Conservation (phyloP, 2,888 invertebrate species). For the Agrochola circellaris region DNA sequence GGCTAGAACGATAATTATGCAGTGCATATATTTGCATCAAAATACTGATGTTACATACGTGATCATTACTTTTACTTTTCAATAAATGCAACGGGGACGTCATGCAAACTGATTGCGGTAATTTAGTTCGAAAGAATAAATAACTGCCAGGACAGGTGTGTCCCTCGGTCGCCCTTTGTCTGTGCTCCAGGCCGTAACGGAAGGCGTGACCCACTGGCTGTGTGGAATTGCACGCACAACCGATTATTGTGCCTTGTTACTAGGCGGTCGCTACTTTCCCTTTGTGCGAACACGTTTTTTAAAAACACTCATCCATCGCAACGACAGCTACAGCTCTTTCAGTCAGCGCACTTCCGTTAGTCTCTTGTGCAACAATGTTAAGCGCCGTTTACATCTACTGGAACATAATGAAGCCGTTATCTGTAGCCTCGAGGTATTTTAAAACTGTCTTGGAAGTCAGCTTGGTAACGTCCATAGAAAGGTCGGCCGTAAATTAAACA, state of each 20-base stretch:
- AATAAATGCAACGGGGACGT: constrained; percentile 41
- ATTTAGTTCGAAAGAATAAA: constrained; percentile 54
- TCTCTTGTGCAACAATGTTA: constrained; percentile 58
- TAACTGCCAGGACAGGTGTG: constrained; percentile 73
- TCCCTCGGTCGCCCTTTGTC: constrained; percentile 68
- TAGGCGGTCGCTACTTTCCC: constrained; percentile 65
- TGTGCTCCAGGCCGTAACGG: constrained; percentile 68
- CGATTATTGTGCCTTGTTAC: constrained; percentile 64
- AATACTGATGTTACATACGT: constrained; percentile 37
- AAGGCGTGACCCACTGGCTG: constrained; percentile 69
- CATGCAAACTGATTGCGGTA: constrained; percentile 39
- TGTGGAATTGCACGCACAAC: constrained; percentile 69
- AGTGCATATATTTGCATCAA: constrained; percentile 56
- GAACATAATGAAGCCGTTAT: constrained; percentile 60
- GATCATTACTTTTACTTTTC: constrained; percentile 71
- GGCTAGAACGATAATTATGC: constrained; percentile 66
- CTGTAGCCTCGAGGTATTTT: constrained; percentile 62
- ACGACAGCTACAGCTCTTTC: constrained; percentile 58
- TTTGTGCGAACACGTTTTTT: constrained; percentile 66
- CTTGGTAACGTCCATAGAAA: constrained; percentile 48
- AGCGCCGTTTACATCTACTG: constrained; percentile 40
- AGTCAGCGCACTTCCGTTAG: constrained; percentile 61
- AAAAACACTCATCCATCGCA: constrained; percentile 62
- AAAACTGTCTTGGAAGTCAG: constrained; percentile 50
- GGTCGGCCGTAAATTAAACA: constrained; percentile 55